Conservation (phyloP, 2,113 vertebrate species). For the Mesembrinibis cayennensis region DNA sequence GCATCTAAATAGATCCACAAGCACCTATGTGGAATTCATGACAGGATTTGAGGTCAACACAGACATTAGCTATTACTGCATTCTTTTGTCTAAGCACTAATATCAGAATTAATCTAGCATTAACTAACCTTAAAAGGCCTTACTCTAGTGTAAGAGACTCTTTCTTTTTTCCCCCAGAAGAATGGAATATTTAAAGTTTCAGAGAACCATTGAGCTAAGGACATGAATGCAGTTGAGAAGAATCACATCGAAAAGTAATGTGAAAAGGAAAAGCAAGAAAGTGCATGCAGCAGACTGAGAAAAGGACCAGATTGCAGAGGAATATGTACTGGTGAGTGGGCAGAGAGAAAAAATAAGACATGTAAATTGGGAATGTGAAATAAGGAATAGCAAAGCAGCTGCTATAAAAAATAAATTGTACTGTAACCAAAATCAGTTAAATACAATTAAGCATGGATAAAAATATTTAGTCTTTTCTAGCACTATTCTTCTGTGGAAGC, state of each 20-base stretch:
- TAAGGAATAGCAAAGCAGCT: constrained; percentile 11
- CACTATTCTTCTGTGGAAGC: background rate
- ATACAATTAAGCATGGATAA: background rate
- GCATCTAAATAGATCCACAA: background rate
- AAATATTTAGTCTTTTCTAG: background rate
- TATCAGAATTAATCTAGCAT: background rate
- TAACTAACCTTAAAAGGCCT: background rate
- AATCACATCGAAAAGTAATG: background rate
- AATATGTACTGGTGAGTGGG: constrained; percentile 29
- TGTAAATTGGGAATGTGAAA: constrained; percentile 16
- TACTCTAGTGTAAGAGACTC: background rate
- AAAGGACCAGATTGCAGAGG: constrained; percentile 27
- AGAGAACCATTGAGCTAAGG: background rate
- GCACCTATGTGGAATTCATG: background rate
- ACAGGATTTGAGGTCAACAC: background rate
- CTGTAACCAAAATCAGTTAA: background rate
- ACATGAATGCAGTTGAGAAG: background rate
- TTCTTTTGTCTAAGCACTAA: background rate
- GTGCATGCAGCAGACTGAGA: background rate
- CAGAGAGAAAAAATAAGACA: constrained; percentile 19
- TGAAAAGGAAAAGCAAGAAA: background rate
- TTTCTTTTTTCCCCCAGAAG: background rate
- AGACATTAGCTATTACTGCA: background rate
- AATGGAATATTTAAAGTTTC: background rate
- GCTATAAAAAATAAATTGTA: constrained; percentile 11